Conservation (phyloP, 1,140 invertebrate species). For the Hydropsyche tenuis region DNA sequence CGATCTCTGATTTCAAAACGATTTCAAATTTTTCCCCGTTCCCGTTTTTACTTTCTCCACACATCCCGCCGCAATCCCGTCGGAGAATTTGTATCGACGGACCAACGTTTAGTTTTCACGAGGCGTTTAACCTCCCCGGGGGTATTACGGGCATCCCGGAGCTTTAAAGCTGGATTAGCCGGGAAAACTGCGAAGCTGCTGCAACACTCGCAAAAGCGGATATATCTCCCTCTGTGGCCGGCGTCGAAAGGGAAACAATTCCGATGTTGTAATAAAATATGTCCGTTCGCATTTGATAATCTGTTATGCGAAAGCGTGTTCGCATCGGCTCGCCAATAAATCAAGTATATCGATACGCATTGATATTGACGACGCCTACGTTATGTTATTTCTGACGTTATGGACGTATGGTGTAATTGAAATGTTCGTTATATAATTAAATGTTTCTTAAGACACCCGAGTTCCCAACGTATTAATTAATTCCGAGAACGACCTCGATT, state of each 20-base stretch:
- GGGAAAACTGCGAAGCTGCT: constrained; percentile 22
- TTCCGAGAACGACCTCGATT: too few relatives aligned
- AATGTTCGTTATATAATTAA: constrained; percentile 2
- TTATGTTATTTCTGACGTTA: not conserved
- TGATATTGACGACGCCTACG: not conserved
- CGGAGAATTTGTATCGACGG: too few relatives aligned
- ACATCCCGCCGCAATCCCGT: not conserved
- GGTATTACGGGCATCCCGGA: constrained; percentile 5
- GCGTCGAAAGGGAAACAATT: not conserved
- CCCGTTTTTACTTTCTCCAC: not conserved
- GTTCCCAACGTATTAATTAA: too few relatives aligned
- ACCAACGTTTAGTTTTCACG: constrained; percentile 21
- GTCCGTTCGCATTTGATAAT: too few relatives aligned
- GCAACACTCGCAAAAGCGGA: not conserved
- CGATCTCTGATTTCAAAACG: too few relatives aligned
- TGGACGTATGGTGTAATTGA: not conserved
- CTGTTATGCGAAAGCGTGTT: too few relatives aligned
- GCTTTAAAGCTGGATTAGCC: constrained; percentile 28
- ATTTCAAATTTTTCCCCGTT: not conserved
- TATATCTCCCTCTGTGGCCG: not conserved
- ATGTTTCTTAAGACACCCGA: not conserved
- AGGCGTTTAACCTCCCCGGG: constrained; percentile 21
- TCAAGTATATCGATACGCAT: not conserved
- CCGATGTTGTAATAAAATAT: too few relatives aligned
- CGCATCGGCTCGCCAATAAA: not conserved